Percentiles rank a stretch among this genome's conserved stretches.
Evolutionary conservation across 2,797 vertebrate genomes (phyloP).

Genomic region (Trichosurus vulpecula): DNA sequence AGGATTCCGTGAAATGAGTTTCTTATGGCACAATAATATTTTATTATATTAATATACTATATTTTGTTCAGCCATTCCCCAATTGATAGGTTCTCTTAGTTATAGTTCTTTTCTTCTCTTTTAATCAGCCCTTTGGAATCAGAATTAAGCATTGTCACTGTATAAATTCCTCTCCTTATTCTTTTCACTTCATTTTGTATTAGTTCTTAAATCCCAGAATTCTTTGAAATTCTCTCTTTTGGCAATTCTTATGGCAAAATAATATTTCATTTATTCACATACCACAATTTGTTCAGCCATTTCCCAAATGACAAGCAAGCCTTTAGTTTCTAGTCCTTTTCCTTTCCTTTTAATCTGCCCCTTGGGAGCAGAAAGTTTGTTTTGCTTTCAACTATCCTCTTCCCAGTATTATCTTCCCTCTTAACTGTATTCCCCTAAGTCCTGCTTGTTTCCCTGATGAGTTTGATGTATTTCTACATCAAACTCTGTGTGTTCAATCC

Average conservation of each 20-base stretch:
- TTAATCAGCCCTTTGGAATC: neutral
- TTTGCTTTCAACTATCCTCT: neutral
- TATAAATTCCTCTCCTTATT: neutral
- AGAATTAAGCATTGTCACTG: neutral
- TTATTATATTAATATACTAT: neutral
- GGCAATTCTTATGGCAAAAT: neutral
- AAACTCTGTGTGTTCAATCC: neutral
- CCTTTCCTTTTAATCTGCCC: neutral
- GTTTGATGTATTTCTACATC: neutral
- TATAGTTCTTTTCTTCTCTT: neutral
- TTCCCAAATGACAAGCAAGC: fast-evolving
- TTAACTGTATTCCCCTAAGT: neutral
- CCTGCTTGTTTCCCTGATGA: neutral
- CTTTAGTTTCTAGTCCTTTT: neutral
- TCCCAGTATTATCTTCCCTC: neutral
- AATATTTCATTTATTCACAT: neutral
- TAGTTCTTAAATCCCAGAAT: neutral
- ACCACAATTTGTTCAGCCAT: neutral
- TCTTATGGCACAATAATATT: neutral
- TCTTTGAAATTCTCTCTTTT: neutral
- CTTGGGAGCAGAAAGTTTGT: neutral
- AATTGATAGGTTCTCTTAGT: neutral
- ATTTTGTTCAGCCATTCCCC: neutral
- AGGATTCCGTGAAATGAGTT: neutral
- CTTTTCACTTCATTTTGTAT: neutral